Conservation (phyloP, 2,113 vertebrate genomes). For the Chamaea fasciata region DNA sequence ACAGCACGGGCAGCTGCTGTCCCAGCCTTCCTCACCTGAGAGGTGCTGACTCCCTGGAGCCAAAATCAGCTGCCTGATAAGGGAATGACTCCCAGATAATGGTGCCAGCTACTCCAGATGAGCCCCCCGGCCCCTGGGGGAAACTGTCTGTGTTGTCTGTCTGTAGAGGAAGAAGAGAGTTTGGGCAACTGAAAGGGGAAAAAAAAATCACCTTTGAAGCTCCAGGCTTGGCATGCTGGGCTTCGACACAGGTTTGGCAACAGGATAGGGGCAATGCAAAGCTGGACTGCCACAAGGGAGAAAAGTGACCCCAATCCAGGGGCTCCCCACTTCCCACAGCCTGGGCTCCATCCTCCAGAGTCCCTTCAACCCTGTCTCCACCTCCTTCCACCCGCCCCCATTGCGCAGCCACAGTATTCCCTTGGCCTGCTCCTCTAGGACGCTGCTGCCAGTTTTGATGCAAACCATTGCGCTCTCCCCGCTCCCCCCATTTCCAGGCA, state of each 20-base stretch:
- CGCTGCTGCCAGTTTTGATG: slow-evolving; percentile 75
- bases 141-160: not conserved
- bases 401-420: slow-evolving; percentile 50
- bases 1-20: not conserved
- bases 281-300: not conserved
- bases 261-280: not conserved
- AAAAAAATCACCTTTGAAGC: not conserved
- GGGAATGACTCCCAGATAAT: not conserved
- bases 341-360: not conserved
- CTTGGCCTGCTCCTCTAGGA: slow-evolving; percentile 66
- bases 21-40: slow-evolving; percentile 43
- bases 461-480: slow-evolving; percentile 69
- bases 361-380: not conserved
- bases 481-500: slow-evolving; percentile 55
- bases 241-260: not conserved
- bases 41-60: not conserved
- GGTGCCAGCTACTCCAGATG: not conserved
- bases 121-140: not conserved
- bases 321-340: not conserved
- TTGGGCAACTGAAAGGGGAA: not conserved
- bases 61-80: not conserved
- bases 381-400: not conserved
- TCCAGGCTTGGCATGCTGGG: fast-evolving
- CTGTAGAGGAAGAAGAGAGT: not conserved
- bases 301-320: not conserved